Conservation (phyloP, 1,140 invertebrate genomes). For the Patella vulgata region DNA sequence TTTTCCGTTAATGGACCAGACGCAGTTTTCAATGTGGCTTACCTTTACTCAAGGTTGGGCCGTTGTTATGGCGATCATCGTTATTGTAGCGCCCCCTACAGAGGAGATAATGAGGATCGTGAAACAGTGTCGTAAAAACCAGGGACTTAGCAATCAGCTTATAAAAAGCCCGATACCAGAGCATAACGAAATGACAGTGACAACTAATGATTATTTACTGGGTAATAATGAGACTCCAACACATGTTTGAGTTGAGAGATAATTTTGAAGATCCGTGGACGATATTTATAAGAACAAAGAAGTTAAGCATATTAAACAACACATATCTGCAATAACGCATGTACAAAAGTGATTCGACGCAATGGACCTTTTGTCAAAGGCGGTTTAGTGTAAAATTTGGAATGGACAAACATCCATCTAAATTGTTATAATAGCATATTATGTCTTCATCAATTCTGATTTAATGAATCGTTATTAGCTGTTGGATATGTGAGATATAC, state of each 20-base stretch:
- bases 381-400: too few species aligned
- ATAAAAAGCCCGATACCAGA: conserved; percentile 15
- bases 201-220: conserved; percentile 14
- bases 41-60: conserved; percentile 58
- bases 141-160: conserved; percentile 10
- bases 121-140: conserved; percentile 52
- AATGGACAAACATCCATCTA: too few species aligned
- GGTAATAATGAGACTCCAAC: conserved; percentile 14
- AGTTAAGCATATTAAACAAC: too few species aligned
- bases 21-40: conserved; percentile 59
- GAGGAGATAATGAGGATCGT: conserved; percentile 57
- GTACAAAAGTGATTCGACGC: too few species aligned
- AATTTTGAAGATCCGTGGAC: too few species aligned
- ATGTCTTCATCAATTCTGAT: too few species aligned
- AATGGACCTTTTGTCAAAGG: too few species aligned
- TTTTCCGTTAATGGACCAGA: conserved; percentile 53
- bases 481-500: too few species aligned
- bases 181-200: conserved; percentile 16
- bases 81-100: conserved; percentile 54
- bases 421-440: too few species aligned
- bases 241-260: conserved; percentile 27
- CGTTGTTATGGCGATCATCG: conserved; percentile 56
- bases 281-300: too few species aligned
- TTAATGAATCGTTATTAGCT: too few species aligned
- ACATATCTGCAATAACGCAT: too few species aligned